These are phyloP conservation scores for Tromatobia lineatoria DNA, from an alignment of 2,888 invertebrate species.

Conservation along the genomic window DNA sequence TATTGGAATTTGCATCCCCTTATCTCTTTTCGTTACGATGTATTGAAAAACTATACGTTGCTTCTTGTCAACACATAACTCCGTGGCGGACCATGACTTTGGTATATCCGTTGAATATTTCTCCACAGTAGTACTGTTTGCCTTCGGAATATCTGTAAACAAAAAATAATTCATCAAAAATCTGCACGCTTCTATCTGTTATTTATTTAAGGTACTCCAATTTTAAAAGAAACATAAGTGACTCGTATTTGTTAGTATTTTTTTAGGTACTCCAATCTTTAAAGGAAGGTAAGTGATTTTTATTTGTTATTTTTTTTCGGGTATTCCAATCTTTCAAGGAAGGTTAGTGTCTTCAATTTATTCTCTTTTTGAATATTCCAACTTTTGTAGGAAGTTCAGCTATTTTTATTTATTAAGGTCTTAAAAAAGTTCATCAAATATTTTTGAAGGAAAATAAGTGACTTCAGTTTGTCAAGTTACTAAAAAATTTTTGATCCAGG, in stretches of 20 bases:
- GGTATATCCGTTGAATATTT: background rate
- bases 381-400: background rate
- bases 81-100: too few relatives aligned
- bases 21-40: background rate
- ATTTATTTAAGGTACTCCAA: too few relatives aligned
- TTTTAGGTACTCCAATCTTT: background rate
- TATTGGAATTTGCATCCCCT: conserved; percentile 3
- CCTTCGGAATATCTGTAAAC: background rate
- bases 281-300: background rate
- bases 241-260: background rate
- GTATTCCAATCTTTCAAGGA: background rate
- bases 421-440: too few relatives aligned
- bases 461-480: background rate
- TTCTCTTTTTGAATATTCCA: background rate
- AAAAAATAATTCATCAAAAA: background rate
- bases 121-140: background rate
- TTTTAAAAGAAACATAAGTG: too few relatives aligned
- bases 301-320: background rate
- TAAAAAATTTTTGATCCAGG: too few relatives aligned
- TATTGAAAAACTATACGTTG: conserved; percentile 14
- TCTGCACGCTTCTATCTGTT: too few relatives aligned
- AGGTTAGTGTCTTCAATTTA: background rate
- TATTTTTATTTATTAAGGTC: too few relatives aligned
- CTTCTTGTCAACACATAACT: background rate
- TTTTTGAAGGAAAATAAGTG: too few relatives aligned